Evolutionary conservation across 2,888 invertebrate species (phyloP).

Genomic region (Torymus tubicola): DNA sequence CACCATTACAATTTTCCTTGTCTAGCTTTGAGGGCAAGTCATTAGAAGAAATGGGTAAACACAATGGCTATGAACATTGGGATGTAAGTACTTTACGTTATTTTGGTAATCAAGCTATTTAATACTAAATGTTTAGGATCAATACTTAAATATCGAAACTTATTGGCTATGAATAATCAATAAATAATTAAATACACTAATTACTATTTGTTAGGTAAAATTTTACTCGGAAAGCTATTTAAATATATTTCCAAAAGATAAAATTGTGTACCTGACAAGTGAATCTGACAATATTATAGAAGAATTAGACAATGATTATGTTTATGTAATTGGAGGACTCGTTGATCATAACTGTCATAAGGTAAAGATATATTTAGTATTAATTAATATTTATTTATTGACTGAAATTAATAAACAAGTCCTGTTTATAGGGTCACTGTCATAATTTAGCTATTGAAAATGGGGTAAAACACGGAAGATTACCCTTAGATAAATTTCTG

Average conservation of each 20-base stretch:
- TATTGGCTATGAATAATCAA: not conserved
- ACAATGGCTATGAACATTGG: slow-evolving; percentile 95
- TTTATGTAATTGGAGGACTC: slow-evolving; percentile 97
- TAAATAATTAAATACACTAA: slow-evolving; percentile 13
- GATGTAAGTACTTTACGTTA: slow-evolving; percentile 81
- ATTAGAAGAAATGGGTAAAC: slow-evolving; percentile 85
- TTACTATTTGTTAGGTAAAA: slow-evolving; percentile 79
- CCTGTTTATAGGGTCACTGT: slow-evolving; percentile 83
- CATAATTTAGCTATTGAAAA: slow-evolving; percentile 87
- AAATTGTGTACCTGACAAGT: slow-evolving; percentile 93
- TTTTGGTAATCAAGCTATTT: not conserved
- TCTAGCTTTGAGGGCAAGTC: slow-evolving; percentile 88
- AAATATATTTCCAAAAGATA: slow-evolving; percentile 85
- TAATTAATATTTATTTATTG: slow-evolving; percentile 18
- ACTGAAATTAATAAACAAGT: slow-evolving; percentile 20
- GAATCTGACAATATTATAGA: slow-evolving; percentile 93
- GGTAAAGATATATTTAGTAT: slow-evolving; percentile 71
- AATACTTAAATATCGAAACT: not conserved
- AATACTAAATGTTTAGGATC: not conserved
- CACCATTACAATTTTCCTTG: slow-evolving; percentile 90
- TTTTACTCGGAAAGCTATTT: slow-evolving; percentile 84
- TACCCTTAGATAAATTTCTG: slow-evolving; percentile 93
- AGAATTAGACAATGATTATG: slow-evolving; percentile 84
- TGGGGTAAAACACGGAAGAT: slow-evolving; percentile 87
- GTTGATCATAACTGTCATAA: slow-evolving; percentile 98